phyloP scores from a whole-genome alignment of 2,888 invertebrate genomes.

The Idaea dimidiata region DNA sequence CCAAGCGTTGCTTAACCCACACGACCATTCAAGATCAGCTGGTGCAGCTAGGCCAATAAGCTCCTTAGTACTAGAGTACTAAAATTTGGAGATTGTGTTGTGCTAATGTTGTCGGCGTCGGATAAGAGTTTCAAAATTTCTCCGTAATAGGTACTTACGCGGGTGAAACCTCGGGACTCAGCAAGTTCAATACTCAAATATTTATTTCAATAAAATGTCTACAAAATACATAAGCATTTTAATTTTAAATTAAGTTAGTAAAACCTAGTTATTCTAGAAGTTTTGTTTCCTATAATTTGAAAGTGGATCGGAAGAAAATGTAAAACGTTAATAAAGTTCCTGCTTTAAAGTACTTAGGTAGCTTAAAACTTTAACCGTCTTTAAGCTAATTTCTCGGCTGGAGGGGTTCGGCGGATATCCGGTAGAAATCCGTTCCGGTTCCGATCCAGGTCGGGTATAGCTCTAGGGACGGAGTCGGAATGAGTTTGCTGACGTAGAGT shows the following conservation, averaged over 20 bases:
- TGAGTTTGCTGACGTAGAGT: background rate
- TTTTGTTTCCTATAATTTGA: background rate
- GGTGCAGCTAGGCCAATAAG: too few species aligned
- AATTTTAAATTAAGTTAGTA: background rate
- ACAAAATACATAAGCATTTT: too few species aligned
- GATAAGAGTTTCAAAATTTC: too few species aligned
- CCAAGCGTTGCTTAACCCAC: too few species aligned
- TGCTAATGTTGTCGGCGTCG: too few species aligned
- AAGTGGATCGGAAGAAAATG: background rate
- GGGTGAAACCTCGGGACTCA: too few species aligned
- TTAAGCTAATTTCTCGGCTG: background rate
- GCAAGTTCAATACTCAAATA: too few species aligned
- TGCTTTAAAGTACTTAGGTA: background rate
- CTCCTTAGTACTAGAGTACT: too few species aligned
- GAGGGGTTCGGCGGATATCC: background rate
- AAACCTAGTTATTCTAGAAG: background rate
- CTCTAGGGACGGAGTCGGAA: background rate
- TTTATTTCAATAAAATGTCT: too few species aligned
- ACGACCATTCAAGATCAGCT: too few species aligned
- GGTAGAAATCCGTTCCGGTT: constrained; percentile 1
- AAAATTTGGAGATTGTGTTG: too few species aligned
- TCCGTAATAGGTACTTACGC: too few species aligned
- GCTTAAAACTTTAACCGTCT: background rate
- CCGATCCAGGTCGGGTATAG: background rate
- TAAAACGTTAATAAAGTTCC: background rate